Conservation (phyloP, 2,888 invertebrate species). For the Drosophila kuntzei region DNA sequence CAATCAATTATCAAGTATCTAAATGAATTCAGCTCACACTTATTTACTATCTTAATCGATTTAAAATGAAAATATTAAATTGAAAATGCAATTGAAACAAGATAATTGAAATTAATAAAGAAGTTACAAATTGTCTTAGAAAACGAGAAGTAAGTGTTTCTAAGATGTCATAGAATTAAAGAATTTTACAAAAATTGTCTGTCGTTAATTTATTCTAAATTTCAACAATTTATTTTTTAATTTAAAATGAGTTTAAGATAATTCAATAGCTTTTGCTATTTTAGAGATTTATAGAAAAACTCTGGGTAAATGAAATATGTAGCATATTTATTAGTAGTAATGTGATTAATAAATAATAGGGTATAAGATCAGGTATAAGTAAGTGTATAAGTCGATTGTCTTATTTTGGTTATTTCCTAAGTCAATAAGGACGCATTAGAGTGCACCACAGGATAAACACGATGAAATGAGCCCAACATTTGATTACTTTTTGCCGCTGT, state of each 20-base stretch:
- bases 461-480: slow-evolving; percentile 59
- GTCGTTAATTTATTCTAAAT: too few relatives aligned
- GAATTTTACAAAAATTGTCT: too few relatives aligned
- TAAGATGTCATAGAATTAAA: neutral
- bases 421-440: slow-evolving; percentile 34
- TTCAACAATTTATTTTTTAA: too few relatives aligned
- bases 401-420: slow-evolving; percentile 22
- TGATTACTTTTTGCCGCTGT: slow-evolving; percentile 59
- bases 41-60: neutral
- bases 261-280: too few relatives aligned
- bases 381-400: slow-evolving; percentile 9
- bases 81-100: too few relatives aligned
- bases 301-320: too few relatives aligned
- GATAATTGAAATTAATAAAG: too few relatives aligned
- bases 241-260: too few relatives aligned
- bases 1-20: neutral
- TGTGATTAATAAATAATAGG: neutral
- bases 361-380: neutral
- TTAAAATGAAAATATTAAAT: neutral
- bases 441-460: slow-evolving; percentile 33
- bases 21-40: too few relatives aligned
- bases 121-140: neutral
- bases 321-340: neutral
- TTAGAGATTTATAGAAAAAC: too few relatives aligned
- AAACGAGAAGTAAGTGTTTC: neutral